phyloP scores from a whole-genome alignment of 2,797 vertebrate genomes.

The Sebastiscus tertius region DNA sequence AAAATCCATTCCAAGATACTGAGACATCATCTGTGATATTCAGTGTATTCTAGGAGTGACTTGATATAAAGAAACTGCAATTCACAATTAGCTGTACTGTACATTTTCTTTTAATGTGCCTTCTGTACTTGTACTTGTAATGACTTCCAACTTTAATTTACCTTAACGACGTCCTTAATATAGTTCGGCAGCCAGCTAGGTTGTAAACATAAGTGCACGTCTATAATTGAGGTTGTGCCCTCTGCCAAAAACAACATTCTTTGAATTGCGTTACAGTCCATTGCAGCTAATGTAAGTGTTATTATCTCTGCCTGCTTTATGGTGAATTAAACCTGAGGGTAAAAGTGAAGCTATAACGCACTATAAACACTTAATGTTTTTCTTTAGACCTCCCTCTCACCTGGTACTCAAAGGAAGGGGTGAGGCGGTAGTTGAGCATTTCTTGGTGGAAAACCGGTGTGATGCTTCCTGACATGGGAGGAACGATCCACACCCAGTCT shows the following conservation, averaged over 20 bases:
- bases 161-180: constrained; percentile 8
- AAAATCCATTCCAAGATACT: not conserved
- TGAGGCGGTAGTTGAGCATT: constrained; percentile 99
- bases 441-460: constrained; percentile 99
- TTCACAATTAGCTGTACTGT: not conserved
- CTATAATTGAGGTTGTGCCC: not conserved
- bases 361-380: not conserved
- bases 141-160: constrained; percentile 16
- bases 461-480: constrained; percentile 98
- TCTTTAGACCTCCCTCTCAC: constrained; percentile 68
- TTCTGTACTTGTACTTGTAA: not conserved
- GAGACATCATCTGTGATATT: not conserved
- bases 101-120: not conserved
- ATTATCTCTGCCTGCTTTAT: not conserved
- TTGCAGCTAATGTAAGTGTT: not conserved
- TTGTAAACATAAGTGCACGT: not conserved
- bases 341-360: not conserved
- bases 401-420: constrained; percentile 98
- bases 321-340: not conserved
- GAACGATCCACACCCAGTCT: constrained; percentile 99
- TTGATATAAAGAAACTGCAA: not conserved
- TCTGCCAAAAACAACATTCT: not conserved
- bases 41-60: not conserved
- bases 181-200: not conserved
- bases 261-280: not conserved